phyloP scores from a whole-genome alignment of 1,140 invertebrate genomes.

The Scylla paramamosain region DNA sequence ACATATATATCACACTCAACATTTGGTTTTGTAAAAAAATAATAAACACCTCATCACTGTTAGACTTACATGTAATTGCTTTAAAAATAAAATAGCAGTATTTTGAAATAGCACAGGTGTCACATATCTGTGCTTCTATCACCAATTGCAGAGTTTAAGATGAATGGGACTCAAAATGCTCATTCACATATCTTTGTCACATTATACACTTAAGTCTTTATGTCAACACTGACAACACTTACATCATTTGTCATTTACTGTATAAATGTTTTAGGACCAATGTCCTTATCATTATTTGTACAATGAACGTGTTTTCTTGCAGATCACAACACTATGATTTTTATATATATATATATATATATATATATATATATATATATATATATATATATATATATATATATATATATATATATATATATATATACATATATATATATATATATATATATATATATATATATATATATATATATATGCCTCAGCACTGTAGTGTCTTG shows the following conservation, averaged over 20 bases:
- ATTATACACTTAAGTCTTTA: conserved; percentile 65
- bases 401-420: conserved; percentile 1
- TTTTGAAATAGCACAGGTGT: conserved; percentile 64
- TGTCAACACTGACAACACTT: conserved; percentile 70
- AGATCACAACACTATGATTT: conserved; percentile 60
- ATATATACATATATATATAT: conserved; percentile 26
- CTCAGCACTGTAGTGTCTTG: conserved; percentile 62
- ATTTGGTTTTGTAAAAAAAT: conserved; percentile 76
- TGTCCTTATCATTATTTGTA: conserved; percentile 70
- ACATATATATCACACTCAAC: conserved; percentile 75
- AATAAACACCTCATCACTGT: conserved; percentile 72
- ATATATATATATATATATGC: conserved; percentile 38
- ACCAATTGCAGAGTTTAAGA: conserved; percentile 67
- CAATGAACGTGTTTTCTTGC: conserved; percentile 72
- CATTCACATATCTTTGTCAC: conserved; percentile 60
- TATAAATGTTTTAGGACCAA: conserved; percentile 62
- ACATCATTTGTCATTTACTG: conserved; percentile 53
- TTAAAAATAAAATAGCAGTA: conserved; percentile 64
- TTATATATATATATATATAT: conserved; percentile 51
- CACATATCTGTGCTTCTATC: conserved; percentile 64
- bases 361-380: conserved; percentile 33
- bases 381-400: conserved; percentile 44
- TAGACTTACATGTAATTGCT: conserved; percentile 70
- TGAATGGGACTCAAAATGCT: conserved; percentile 66
- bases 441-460: conserved; percentile 42